phyloP scores from a whole-genome alignment of 2,888 invertebrate genomes.

The Psylliodes chrysocephalus region DNA sequence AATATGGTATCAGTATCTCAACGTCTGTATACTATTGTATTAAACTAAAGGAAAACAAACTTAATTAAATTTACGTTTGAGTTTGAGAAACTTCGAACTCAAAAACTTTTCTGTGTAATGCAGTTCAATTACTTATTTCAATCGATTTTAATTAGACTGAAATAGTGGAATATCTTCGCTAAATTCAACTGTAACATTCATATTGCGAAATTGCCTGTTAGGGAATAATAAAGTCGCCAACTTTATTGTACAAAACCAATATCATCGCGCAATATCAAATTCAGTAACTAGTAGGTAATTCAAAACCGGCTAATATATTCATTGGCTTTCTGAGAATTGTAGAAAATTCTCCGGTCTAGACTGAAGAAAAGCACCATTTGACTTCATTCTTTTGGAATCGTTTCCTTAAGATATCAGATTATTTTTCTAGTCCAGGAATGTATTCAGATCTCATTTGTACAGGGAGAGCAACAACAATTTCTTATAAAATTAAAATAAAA shows the following conservation, averaged over 20 bases:
- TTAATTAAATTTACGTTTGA: constrained; percentile 3
- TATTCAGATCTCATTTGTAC: too few species aligned
- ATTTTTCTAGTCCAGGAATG: not conserved
- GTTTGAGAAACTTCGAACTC: constrained; percentile 4
- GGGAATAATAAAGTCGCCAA: constrained; percentile 13
- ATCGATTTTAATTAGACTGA: constrained; percentile 17
- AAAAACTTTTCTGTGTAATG: constrained; percentile 11
- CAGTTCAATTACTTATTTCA: constrained; percentile 16
- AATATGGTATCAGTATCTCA: too few species aligned
- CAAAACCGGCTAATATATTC: constrained; percentile 5
- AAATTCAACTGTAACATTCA: constrained; percentile 14
- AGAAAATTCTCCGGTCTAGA: constrained; percentile 18
- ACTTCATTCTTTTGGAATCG: constrained; percentile 21
- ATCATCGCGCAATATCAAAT: constrained; percentile 12
- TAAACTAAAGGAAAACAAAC: not conserved
- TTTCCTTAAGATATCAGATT: constrained; percentile 16
- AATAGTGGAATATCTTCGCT: not conserved
- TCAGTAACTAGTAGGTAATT: constrained; percentile 13
- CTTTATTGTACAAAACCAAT: constrained; percentile 16
- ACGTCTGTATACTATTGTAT: not conserved
- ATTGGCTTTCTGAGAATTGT: not conserved
- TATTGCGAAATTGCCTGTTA: constrained; percentile 11
- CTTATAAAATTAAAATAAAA: too few species aligned
- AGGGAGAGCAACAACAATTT: too few species aligned
- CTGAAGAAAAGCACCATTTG: constrained; percentile 13